Base-by-base conservation (phyloP, 2,113 vertebrate species). In the Crotalus horridus region DNA sequence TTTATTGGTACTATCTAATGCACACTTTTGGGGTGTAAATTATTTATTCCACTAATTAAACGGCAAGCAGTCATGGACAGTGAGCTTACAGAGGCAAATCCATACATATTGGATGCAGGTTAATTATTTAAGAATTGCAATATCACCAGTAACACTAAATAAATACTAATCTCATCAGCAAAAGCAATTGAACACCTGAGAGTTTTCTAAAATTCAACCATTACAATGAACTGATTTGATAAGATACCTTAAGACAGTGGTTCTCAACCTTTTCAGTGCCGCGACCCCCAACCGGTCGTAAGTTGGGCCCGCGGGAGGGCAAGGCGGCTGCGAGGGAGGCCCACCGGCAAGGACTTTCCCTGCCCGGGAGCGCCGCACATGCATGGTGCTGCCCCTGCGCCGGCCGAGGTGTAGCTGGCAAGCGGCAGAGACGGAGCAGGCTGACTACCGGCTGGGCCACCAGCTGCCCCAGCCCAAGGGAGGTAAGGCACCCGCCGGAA, bases 31-130 rank as follows among this genome's bases (percentile, higher is more conserved):
- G 95, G 94, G 95, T 93, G 92, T 98, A 97, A 97, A 98, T 98
- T 98, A 98, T 98, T 97, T 97, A 97, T 97, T 95, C 95, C 95
- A 93, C 95, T 97, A 97, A 97, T 98, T 97, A 97, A 97, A 97
- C 95, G 95, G 96, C 96, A 97, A 97, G 97, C 96, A 97, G 96
- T 96, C 95, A 93, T 94, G 93, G 94, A 95, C 95, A 91, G 95
- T 54, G 48, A 97, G 97, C 94, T 97, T 96, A 97, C 95, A 91
- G 94, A 96, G 94, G 95, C 97, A 97, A 97, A 97, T 97, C 97
- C 96, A 93, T 92, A 90, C 7, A 5, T 96, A 95, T 97, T 97
- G 96, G 97, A 93, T 97, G 96, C 94, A 96, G 95, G 95, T 98
- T 97, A 97, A 98, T 98, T 97, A 97, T 97, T 97, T 96, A 97